These are phyloP conservation scores for Scomber colias DNA, from an alignment of 2,113 vertebrate species.

Conservation along the genomic window DNA sequence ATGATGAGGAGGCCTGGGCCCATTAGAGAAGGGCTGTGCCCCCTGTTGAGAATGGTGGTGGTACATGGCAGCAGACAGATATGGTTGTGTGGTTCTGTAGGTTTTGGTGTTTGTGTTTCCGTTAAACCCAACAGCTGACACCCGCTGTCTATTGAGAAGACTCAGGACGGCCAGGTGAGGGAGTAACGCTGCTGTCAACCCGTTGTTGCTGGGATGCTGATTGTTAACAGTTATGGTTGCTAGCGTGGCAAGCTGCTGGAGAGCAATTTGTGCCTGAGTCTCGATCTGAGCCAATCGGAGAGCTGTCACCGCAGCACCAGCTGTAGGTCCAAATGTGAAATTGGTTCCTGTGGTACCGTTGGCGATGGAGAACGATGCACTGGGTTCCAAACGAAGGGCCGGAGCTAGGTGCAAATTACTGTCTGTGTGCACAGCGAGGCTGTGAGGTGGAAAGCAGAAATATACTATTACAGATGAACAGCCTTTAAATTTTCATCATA, in stretches of 20 bases:
- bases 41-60: slow-evolving; percentile 88
- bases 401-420: slow-evolving; percentile 88
- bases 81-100: slow-evolving; percentile 2
- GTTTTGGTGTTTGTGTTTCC: slow-evolving; percentile 35
- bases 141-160: slow-evolving; percentile 78
- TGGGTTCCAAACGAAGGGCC: slow-evolving; percentile 59
- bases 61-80: slow-evolving; percentile 81
- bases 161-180: slow-evolving; percentile 80
- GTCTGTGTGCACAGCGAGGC: slow-evolving; percentile 94
- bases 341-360: slow-evolving; percentile 85
- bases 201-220: slow-evolving; percentile 61
- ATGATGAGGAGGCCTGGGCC: slow-evolving; percentile 76
- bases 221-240: slow-evolving; percentile 55
- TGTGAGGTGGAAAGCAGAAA: slow-evolving; percentile 93
- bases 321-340: slow-evolving; percentile 87
- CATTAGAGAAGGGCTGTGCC: slow-evolving; percentile 78
- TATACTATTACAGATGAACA: slow-evolving; percentile 78
- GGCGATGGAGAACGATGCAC: slow-evolving; percentile 87
- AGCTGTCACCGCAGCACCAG: slow-evolving; percentile 69
- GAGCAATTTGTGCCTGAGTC: slow-evolving; percentile 87
- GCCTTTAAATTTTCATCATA: slow-evolving; percentile 40
- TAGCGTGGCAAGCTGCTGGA: slow-evolving; percentile 85
- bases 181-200: slow-evolving; percentile 32
- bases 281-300: slow-evolving; percentile 90
- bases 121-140: slow-evolving; percentile 40